Conservation (phyloP, 2,888 invertebrate genomes). For the Nudaria mundana region DNA sequence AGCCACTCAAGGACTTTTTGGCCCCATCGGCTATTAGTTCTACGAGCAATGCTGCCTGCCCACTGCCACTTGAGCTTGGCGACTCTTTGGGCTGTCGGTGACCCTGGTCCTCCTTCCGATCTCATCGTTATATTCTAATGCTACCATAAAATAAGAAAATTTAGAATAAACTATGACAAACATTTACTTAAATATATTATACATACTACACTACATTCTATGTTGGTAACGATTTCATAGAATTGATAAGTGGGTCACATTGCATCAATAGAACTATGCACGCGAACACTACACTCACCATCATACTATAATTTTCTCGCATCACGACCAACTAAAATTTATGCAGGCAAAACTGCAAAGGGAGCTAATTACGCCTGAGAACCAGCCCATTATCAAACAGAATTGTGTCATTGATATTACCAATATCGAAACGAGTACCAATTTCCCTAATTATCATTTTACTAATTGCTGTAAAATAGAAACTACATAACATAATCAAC, state of each 20-base stretch:
- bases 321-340: conserved; percentile 47
- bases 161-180: not conserved
- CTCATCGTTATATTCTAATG: too few species aligned
- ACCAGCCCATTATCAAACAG: conserved; percentile 28
- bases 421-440: conserved; percentile 27
- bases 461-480: conserved; percentile 13
- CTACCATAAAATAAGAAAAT: conserved; percentile 1
- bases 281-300: conserved; percentile 64
- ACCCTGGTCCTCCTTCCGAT: too few species aligned
- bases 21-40: too few species aligned
- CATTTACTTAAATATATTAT: conserved; percentile 16
- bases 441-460: conserved; percentile 22
- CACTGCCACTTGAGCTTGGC: too few species aligned
- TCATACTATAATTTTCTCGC: conserved; percentile 58
- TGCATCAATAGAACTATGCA: conserved; percentile 71
- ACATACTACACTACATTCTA: conserved; percentile 17
- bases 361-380: conserved; percentile 29
- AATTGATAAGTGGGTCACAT: conserved; percentile 68
- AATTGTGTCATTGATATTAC: conserved; percentile 31
- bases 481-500: conserved; percentile 18
- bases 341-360: conserved; percentile 31
- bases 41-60: too few species aligned
- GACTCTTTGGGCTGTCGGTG: too few species aligned
- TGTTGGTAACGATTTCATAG: conserved; percentile 51
- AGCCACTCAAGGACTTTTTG: too few species aligned